Base-by-base conservation (phyloP, 2,113 vertebrate species). In the Ceratotherium simum region DNA sequence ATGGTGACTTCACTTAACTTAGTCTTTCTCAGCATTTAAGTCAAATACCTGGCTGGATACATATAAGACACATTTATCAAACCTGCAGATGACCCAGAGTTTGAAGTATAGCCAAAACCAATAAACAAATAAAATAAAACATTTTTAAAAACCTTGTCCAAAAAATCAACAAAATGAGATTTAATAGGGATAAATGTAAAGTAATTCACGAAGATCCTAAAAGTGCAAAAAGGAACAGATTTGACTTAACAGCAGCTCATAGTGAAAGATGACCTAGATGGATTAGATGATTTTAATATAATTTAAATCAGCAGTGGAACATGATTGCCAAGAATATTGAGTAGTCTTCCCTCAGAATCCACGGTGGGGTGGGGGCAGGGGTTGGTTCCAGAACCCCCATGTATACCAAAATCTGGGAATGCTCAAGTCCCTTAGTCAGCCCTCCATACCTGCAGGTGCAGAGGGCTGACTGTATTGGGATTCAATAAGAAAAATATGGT, bases 401-500 rank as follows among this genome's bases (percentile, higher is more conserved):
- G 51, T 13, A 54, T 54, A 54, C 51, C 51, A 54, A 54, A 54
- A 13, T 54, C 51, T 54, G 12, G 4, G 51, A 14, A 54, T 54
- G 51, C 51, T 54, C 51, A 54, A 54, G 51, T 54, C 51, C 51
- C 13, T 54, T 54, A 54, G 51, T 54, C 14, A 16, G 51, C 51
- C 51, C 51, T 54, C 51, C 14, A 54, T 54, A 54, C 51, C 51
- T 13, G 51, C 51, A 54, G 51, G 51, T 54, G 51, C 12, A 13
- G 51, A 54, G 14, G 51, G 51, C 14, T 54, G 51, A 54, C 51
- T 54, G 51, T 54, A 65, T n/a, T 54, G n/a, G 58, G 56, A 82
- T 75, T 90, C 85, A 75, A 58, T 42, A 81, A 82, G n/a, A 95
- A 27, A 95, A 90, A 90, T n/a, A 46, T n/a, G n/a, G 46, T 95